phyloP scores from a whole-genome alignment of 2,888 invertebrate genomes.

The Belgica antarctica region DNA sequence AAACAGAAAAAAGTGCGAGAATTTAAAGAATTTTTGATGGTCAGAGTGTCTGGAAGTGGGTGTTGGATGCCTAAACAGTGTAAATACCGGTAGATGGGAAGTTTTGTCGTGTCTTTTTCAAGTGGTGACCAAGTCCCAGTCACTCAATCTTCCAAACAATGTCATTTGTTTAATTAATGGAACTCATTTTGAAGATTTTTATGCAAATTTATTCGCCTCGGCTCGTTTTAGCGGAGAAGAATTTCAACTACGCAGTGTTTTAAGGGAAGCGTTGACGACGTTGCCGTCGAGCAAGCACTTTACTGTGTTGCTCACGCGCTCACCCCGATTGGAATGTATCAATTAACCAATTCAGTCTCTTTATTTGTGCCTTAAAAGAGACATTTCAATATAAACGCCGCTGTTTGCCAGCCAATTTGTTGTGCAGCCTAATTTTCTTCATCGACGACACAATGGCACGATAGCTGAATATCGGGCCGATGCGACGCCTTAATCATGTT shows the following conservation, averaged over 20 bases:
- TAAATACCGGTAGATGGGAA: too few species aligned
- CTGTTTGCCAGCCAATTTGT: not conserved
- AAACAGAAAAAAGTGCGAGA: too few species aligned
- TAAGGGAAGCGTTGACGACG: too few species aligned
- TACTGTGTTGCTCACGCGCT: not conserved
- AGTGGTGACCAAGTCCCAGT: too few species aligned
- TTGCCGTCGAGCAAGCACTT: not conserved
- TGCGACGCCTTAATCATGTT: constrained; percentile 39
- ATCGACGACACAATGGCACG: constrained; percentile 22
- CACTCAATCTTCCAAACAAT: too few species aligned
- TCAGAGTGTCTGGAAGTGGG: too few species aligned
- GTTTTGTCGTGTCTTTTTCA: too few species aligned
- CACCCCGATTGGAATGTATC: constrained; percentile 25
- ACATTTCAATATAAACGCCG: constrained; percentile 1
- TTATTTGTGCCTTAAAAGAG: constrained; percentile 1
- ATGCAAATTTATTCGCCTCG: constrained; percentile 29
- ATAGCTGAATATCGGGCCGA: constrained; percentile 10
- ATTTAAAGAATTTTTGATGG: too few species aligned
- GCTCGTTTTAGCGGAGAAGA: not conserved
- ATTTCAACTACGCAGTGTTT: constrained; percentile 1
- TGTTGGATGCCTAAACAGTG: too few species aligned
- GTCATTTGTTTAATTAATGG: not conserved
- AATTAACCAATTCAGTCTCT: constrained; percentile 27
- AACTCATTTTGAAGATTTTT: constrained; percentile 12
- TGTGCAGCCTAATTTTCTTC: not conserved